A percentile compares a stretch with the other conserved stretches of the same genome.
These are phyloP conservation scores for Plecotus auritus DNA, from an alignment of 2,113 vertebrate genomes.

Conservation along the genomic window DNA sequence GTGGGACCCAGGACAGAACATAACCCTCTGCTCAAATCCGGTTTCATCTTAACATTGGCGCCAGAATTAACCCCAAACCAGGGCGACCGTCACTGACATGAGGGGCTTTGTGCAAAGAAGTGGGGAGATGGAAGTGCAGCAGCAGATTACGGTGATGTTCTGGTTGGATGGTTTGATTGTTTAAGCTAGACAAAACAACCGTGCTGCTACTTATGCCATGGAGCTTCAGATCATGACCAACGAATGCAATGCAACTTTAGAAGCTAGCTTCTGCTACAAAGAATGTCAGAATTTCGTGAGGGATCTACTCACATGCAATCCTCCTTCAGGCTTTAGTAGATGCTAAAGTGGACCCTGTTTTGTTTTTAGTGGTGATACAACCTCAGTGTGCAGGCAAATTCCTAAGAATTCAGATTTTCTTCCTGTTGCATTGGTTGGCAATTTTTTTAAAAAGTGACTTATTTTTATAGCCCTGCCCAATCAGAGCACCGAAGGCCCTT, in stretches of 20 bases:
- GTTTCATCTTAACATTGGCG: not conserved
- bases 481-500: not conserved
- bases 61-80: not conserved
- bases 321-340: not conserved
- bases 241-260: accelerated
- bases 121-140: not conserved
- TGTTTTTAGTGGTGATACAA: not conserved
- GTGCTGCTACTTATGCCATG: accelerated
- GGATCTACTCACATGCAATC: not conserved
- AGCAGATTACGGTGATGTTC: accelerated
- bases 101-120: not conserved
- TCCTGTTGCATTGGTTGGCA: not conserved
- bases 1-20: constrained; percentile 55
- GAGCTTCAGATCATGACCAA: not conserved
- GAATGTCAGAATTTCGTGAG: not conserved
- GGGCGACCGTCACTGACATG: not conserved
- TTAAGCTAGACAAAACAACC: not conserved
- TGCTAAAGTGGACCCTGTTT: not conserved
- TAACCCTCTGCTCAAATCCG: constrained; percentile 48
- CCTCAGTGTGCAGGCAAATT: not conserved
- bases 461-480: constrained; percentile 8
- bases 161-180: not conserved
- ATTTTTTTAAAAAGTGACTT: not conserved
- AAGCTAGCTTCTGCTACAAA: not conserved
- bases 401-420: not conserved